Evolutionary conservation across 2,797 vertebrate species (phyloP).

Genomic region (Karalla daura): DNA sequence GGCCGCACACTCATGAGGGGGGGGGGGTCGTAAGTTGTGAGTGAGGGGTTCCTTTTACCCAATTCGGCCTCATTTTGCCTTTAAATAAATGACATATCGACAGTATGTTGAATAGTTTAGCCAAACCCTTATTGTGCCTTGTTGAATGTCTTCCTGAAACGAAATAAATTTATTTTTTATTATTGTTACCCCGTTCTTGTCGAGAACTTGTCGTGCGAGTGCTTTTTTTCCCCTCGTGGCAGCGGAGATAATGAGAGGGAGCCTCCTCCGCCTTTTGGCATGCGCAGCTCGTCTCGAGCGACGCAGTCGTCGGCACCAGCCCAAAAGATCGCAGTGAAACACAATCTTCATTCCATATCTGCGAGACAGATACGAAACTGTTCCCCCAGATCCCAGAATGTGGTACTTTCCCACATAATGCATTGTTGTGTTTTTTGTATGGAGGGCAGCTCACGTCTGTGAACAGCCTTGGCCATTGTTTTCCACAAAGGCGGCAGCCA

Average conservation of each 20-base stretch:
- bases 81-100: slow-evolving; percentile 48
- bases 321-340: slow-evolving; percentile 38
- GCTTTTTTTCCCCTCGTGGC: background rate
- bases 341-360: slow-evolving; percentile 63
- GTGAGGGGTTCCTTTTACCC: too few species aligned
- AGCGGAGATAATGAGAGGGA: background rate
- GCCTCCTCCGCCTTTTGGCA: background rate
- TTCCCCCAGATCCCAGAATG: slow-evolving; percentile 68
- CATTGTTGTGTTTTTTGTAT: slow-evolving; percentile 56
- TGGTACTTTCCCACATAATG: slow-evolving; percentile 61
- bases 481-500: slow-evolving; percentile 61
- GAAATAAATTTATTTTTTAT: slow-evolving; percentile 74
- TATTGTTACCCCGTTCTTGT: slow-evolving; percentile 20
- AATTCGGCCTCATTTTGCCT: too few species aligned
- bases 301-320: slow-evolving; percentile 9
- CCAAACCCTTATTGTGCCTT: slow-evolving; percentile 71
- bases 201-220: background rate
- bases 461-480: slow-evolving; percentile 64
- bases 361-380: slow-evolving; percentile 45
- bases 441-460: slow-evolving; percentile 28
- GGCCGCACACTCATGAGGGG: too few species aligned
- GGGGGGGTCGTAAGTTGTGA: too few species aligned
- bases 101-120: slow-evolving; percentile 58
- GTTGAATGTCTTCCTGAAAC: slow-evolving; percentile 74
- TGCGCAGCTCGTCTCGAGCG: background rate